These are phyloP conservation scores for Brotula barbata DNA, from an alignment of 2,797 vertebrate genomes.

Conservation along the genomic window DNA sequence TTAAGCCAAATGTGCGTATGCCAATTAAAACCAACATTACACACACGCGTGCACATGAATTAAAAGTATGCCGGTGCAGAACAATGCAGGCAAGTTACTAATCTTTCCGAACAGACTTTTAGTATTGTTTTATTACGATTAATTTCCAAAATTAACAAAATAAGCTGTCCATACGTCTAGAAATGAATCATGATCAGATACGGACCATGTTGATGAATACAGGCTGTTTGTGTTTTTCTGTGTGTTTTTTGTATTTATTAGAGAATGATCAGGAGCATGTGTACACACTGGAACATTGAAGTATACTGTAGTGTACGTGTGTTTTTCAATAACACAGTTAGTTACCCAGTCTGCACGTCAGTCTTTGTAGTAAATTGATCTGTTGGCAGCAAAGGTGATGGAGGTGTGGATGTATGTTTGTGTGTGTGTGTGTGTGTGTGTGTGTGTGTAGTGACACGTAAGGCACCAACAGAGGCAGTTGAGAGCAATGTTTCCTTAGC, in stretches of 20 bases:
- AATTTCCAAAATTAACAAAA: background rate
- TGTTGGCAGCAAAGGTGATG: constrained; percentile 5
- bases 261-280: background rate
- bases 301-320: background rate
- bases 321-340: background rate
- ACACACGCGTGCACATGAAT: background rate
- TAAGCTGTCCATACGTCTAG: background rate
- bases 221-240: background rate
- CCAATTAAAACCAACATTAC: background rate
- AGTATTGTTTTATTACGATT: background rate
- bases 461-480: constrained; percentile 1
- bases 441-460: constrained; percentile 7
- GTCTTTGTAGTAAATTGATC: constrained; percentile 4
- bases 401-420: background rate
- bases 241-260: background rate
- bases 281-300: background rate
- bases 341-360: background rate
- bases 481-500: constrained; percentile 7
- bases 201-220: no score
- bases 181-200: background rate
- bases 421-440: constrained; percentile 2
- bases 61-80: background rate
- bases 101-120: no score
- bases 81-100: no score
- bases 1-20: background rate